These are phyloP conservation scores for Elegia similella DNA, from an alignment of 2,888 invertebrate genomes.

Conservation along the genomic window DNA sequence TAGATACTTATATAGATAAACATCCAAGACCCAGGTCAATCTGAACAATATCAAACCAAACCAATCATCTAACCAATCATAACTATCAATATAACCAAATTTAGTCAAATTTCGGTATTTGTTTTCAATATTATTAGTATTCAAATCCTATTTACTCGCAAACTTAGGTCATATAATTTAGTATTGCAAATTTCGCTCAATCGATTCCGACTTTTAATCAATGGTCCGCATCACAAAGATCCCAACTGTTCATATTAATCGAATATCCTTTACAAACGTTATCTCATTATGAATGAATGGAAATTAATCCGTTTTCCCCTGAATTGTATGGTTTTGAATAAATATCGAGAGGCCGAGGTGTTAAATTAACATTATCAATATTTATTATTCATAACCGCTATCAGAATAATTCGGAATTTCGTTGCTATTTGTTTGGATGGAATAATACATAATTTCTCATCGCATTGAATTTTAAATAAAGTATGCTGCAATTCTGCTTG, in stretches of 20 bases:
- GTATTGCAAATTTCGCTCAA: conserved; percentile 7
- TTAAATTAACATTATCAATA: conserved; percentile 32
- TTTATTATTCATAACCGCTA: conserved; percentile 22
- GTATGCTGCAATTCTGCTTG: too few species aligned
- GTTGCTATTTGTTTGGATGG: not conserved
- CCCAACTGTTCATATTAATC: conserved; percentile 21
- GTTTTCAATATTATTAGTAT: not conserved
- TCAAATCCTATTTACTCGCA: not conserved
- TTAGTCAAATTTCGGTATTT: too few species aligned
- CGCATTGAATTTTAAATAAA: too few species aligned
- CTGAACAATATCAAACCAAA: too few species aligned
- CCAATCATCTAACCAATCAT: too few species aligned
- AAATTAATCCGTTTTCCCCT: conserved; percentile 32
- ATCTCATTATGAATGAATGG: conserved; percentile 26
- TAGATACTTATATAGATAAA: too few species aligned
- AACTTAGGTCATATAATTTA: not conserved
- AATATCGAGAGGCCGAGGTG: conserved; percentile 30
- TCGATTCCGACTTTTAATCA: conserved; percentile 25
- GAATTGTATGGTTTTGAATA: conserved; percentile 31
- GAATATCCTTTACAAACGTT: conserved; percentile 29
- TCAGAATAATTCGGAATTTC: not conserved
- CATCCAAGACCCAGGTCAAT: too few species aligned
- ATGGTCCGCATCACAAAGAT: conserved; percentile 20
- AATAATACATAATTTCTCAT: not conserved
- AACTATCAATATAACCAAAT: too few species aligned